Base-by-base conservation (phyloP, 1,140 invertebrate genomes). In the Drosophila repletoides region DNA sequence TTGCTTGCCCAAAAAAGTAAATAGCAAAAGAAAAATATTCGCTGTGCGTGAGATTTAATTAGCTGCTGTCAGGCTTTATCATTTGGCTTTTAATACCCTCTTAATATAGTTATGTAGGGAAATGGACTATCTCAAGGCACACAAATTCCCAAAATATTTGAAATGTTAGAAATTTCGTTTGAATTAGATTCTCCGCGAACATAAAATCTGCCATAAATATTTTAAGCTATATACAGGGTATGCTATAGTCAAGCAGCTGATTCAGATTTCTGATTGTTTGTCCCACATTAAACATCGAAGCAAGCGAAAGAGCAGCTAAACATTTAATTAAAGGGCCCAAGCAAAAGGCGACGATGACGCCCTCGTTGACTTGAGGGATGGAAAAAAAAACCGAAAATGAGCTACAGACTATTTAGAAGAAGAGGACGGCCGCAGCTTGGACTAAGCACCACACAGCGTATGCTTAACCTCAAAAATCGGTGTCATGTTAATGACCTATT, bases 401-500 rank as follows among this genome's bases (percentile, higher is more conserved):
- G 34, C n/a, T n/a, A 7, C 3, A 1, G 9, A 1, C 0, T 1
- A 40, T 14, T 15, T 7, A 40, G 36, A 15, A 5, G 14, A 7
- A 12, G 15, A 33, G 10, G 22, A n/a, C 5, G 19, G 38, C 9
- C 21, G 34, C 14, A 33, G 5, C n/a, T 36, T 55, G 3, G 17
- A 40, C 33, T 3, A 17, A 21, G 33, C 26, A 36, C 56, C 58
- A 64, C 65, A 52, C 48, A 66, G 65, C 77, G 64, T 70, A 76
- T 70, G 56, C 60, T 56, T 48, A 76, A 84, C 81, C 56, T 36
- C 19, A 63, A 63, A 83, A 84, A 83, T 77, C 79, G 74, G 70
- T 74, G 79, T 77, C 79, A 77, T 83, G 79, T 73, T 71, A 83
- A 77, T 83, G 73, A 83, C 73, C 79, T 79, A 84, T 84, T 84